Percentiles rank a stretch among this genome's conserved stretches.
Conservation (phyloP, 2,888 invertebrate species). For the Dynastes tityus region DNA sequence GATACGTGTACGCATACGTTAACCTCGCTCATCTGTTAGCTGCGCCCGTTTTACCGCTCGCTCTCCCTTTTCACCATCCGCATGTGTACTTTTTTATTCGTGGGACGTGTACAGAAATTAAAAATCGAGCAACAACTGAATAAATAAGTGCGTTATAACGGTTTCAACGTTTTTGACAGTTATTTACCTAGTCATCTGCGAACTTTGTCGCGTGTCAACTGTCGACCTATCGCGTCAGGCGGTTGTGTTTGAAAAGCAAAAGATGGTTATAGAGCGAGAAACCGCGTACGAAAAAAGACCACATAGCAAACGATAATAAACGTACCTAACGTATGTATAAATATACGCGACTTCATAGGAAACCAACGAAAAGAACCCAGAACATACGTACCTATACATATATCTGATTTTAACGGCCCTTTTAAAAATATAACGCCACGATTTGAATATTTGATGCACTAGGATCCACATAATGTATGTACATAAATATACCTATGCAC, state of each 20-base stretch:
- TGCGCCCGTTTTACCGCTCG: background rate
- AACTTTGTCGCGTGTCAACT: conserved; percentile 55
- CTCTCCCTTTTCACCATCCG: conserved; percentile 11
- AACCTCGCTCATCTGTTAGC: conserved; percentile 39
- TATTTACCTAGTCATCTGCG: conserved; percentile 56
- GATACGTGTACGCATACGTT: conserved; percentile 28
- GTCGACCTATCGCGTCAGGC: conserved; percentile 16
- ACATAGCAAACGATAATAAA: background rate
- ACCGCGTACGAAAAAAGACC: background rate
- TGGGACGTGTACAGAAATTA: conserved; percentile 53
- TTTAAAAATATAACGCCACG: conserved; percentile 28
- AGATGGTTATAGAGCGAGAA: background rate
- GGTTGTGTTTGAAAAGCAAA: conserved; percentile 2
- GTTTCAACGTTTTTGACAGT: conserved; percentile 59
- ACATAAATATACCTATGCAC: background rate
- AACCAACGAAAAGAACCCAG: conserved; percentile 3
- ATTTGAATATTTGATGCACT: conserved; percentile 34
- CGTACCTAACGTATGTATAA: background rate
- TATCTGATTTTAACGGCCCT: conserved; percentile 27
- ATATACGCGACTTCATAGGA: conserved; percentile 6
- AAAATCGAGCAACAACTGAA: conserved; percentile 58
- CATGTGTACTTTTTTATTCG: conserved; percentile 40
- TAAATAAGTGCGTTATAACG: conserved; percentile 57
- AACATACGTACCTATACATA: background rate
- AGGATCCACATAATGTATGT: conserved; percentile 5